Evolutionary conservation across 1,140 invertebrate genomes (phyloP).

Genomic region (Drosophila fuyamai): DNA sequence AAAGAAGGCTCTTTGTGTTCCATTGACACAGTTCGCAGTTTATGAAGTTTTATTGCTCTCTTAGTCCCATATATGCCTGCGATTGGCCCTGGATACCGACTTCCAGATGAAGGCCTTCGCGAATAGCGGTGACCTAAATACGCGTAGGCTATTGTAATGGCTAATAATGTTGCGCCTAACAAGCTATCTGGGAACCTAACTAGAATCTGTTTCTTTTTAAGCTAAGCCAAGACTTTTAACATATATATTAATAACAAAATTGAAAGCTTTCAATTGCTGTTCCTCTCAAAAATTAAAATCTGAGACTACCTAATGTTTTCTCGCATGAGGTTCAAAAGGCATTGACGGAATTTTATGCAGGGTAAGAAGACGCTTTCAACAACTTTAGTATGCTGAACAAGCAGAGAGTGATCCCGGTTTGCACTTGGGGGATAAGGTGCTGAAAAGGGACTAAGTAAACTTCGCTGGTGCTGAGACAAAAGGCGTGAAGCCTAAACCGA

Average conservation of each 20-base stretch:
- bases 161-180: slow-evolving; percentile 10
- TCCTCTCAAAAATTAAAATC: no score
- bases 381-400: slow-evolving; percentile 15
- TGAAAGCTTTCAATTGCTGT: no score
- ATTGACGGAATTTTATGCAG: slow-evolving; percentile 11
- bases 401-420: slow-evolving; percentile 23
- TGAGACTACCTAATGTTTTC: no score
- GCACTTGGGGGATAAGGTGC: neutral
- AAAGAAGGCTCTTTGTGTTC: slow-evolving; percentile 44
- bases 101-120: slow-evolving; percentile 18
- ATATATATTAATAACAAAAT: no score
- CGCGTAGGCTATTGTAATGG: slow-evolving; percentile 23
- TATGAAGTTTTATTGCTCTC: slow-evolving; percentile 47
- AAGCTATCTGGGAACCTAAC: no score
- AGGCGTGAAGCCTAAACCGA: slow-evolving; percentile 73
- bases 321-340: no score
- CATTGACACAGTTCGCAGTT: slow-evolving; percentile 59
- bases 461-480: slow-evolving; percentile 54
- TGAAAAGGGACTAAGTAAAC: slow-evolving; percentile 11
- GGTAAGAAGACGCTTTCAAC: slow-evolving; percentile 18
- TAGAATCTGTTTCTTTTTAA: no score
- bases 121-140: slow-evolving; percentile 45
- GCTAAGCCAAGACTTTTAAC: no score
- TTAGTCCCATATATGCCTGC: slow-evolving; percentile 9
- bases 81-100: slow-evolving; percentile 36